Evolutionary conservation across 92 coral and sea anemone species (phyloP), one percentile per base, ranked within the genome.

Genomic region (Heteractis magnifica): DNA sequence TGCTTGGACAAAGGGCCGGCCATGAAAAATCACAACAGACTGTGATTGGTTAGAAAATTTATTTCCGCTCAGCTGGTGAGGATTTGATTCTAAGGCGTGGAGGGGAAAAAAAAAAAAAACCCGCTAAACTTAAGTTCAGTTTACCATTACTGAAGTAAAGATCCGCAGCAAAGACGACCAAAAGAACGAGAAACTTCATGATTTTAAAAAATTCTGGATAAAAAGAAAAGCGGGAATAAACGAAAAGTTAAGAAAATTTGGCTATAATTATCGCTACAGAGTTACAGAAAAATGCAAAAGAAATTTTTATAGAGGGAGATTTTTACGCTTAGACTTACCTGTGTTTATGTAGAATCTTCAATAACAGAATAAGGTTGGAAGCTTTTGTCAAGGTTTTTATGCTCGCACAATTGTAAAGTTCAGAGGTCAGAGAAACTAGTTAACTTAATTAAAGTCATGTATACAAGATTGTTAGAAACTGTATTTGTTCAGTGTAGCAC

Each of bases 81-180:
- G 34, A 12, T 10, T n/a, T n/a, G 2, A 75, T 75, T 75, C 16
- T 49, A 26, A 49, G 12, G 49, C 53, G 51, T 10, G 56, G 51
- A 6, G 70, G 21, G 6, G 1, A 11, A 62, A 23, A 62, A 16
- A 11, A 62, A 23, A 62, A 62, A 62, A 0, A 62, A 62, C 16
- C 16, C 21, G 6, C 21, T 62, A 44, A 11, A 14, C 56, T 52
- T 68, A 19, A 68, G 9, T 53, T 53, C 4, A 9, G 23, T 62
- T 68, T 68, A 68, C 73, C 73, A 8, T 68, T 41, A 48, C 4
- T 68, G 11, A 68, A 68, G 73, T 48, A 68, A 11, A 68, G 49
- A 68, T 19, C 14, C 10, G 73, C 73, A 68, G 73, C 73, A 64
- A 64, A 8, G n/a, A 64, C 71, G 15, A 68, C 73, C 73, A 68